Conservation (phyloP, 2,113 vertebrate genomes). For the Numida meleagris region DNA sequence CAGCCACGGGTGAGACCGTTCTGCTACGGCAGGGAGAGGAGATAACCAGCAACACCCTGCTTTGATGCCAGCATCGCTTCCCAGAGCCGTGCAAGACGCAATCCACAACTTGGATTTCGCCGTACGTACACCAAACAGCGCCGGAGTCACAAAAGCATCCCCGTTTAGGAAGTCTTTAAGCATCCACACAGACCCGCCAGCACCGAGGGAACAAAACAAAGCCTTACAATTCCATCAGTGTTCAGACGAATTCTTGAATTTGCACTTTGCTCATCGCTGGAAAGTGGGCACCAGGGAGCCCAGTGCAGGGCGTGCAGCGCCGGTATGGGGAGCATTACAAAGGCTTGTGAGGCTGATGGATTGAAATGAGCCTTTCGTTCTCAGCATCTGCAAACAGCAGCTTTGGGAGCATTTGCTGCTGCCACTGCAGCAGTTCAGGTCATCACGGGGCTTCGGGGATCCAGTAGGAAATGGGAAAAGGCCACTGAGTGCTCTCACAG, state of each 20-base stretch:
- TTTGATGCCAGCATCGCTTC: not conserved
- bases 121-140: rapidly evolving
- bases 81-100: not conserved
- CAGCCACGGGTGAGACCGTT: not conserved
- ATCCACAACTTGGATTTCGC: not conserved
- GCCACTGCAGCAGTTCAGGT: not conserved
- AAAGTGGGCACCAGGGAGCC: not conserved
- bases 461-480: not conserved
- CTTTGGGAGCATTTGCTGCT: not conserved
- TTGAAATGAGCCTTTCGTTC: not conserved
- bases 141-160: not conserved
- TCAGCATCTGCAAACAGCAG: not conserved
- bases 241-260: not conserved
- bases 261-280: not conserved
- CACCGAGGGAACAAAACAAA: not conserved
- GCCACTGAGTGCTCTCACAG: not conserved
- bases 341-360: not conserved
- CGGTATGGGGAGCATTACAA: not conserved
- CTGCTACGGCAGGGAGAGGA: not conserved
- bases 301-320: rapidly evolving
- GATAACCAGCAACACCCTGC: not conserved
- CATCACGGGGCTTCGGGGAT: rapidly evolving
- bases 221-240: rapidly evolving
- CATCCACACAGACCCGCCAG: not conserved
- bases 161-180: not conserved